Evolutionary conservation across 2,888 invertebrate species (phyloP).

Genomic region (Nemoura dubitans): DNA sequence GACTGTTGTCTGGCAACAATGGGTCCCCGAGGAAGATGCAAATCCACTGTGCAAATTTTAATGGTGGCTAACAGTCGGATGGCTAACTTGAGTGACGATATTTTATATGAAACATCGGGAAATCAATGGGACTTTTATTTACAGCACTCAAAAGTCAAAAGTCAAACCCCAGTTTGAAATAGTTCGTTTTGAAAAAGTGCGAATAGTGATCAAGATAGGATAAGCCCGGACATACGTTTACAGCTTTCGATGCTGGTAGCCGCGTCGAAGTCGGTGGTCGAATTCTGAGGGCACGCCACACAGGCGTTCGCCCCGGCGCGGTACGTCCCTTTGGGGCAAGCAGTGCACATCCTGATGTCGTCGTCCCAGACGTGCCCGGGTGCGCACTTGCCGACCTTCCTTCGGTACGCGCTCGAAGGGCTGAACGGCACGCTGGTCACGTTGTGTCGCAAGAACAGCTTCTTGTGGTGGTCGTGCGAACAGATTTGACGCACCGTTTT

Average conservation of each 20-base stretch:
- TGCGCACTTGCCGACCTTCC: constrained; percentile 19
- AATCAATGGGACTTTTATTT: no score
- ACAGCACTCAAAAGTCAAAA: no score
- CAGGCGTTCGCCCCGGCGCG: constrained; percentile 60
- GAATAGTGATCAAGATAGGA: no score
- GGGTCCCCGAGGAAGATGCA: no score
- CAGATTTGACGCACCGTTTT: background rate
- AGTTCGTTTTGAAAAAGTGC: no score
- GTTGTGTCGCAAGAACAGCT: background rate
- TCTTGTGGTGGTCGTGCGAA: background rate
- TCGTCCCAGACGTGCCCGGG: constrained; percentile 58
- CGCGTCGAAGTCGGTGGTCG: constrained; percentile 58
- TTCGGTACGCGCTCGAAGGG: background rate
- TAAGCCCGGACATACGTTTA: constrained; percentile 60
- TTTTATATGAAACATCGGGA: no score
- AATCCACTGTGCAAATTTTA: no score
- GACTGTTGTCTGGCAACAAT: no score
- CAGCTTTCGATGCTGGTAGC: constrained; percentile 56
- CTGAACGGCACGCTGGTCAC: background rate
- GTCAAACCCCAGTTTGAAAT: no score
- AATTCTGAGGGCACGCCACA: constrained; percentile 58
- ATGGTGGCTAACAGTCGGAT: no score
- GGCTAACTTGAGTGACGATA: no score
- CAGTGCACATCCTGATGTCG: constrained; percentile 53
- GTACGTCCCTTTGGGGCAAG: constrained; percentile 58